A percentile compares a stretch with the other conserved stretches of the same genome.
Conservation (phyloP, 2,797 vertebrate genomes). For the Pseudopleuronectes americanus region DNA sequence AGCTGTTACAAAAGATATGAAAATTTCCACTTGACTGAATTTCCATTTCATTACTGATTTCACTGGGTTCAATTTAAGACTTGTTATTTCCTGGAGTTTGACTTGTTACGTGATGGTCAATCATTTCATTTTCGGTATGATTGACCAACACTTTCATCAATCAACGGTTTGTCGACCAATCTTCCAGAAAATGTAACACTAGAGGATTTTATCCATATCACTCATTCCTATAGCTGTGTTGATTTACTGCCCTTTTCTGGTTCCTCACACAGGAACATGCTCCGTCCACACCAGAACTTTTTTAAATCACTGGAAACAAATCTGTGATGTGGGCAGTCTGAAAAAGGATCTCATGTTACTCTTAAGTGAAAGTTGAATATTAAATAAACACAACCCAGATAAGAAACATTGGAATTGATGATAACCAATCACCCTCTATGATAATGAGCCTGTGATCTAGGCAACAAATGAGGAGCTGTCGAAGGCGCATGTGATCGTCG, state of each 20-base stretch:
- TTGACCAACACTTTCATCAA: not conserved
- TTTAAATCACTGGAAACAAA: not conserved
- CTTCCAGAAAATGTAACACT: too few relatives aligned
- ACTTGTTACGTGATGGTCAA: too few relatives aligned
- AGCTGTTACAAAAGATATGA: too few relatives aligned
- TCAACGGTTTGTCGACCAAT: not conserved
- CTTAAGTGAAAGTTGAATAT: conserved; percentile 11
- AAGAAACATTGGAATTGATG: conserved; percentile 15
- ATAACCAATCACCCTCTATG: conserved; percentile 35
- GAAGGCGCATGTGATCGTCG: not conserved
- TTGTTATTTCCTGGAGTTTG: too few relatives aligned
- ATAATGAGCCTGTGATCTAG: conserved; percentile 31
- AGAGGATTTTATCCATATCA: too few relatives aligned
- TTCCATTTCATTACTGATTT: not conserved
- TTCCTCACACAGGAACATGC: not conserved
- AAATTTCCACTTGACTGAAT: too few relatives aligned
- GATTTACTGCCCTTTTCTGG: too few relatives aligned
- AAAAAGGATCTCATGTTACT: conserved; percentile 11
- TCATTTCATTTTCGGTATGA: not conserved
- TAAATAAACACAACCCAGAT: conserved; percentile 6
- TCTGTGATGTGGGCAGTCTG: not conserved
- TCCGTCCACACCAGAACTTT: not conserved
- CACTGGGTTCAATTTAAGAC: not conserved
- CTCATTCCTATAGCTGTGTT: too few relatives aligned
- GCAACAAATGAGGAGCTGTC: conserved; percentile 34